Evolutionary conservation across 2,888 invertebrate genomes (phyloP).

Genomic region (Oxystoma pomonae): DNA sequence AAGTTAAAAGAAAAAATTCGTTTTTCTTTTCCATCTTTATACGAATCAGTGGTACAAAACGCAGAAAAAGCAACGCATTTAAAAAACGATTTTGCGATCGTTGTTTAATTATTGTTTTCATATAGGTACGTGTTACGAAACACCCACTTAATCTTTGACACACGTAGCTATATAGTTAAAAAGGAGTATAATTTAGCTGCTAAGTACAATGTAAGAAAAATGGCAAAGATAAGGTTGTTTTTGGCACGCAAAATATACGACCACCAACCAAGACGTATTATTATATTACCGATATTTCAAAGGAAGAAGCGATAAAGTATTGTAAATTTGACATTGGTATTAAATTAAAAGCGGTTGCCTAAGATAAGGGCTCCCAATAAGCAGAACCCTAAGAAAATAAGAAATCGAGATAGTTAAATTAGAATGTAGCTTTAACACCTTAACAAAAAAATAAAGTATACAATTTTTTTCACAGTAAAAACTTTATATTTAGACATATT

Average conservation of each 20-base stretch:
- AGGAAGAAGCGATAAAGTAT: not conserved
- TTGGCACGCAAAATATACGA: not conserved
- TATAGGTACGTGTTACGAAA: slow-evolving; percentile 35
- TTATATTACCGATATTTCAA: not conserved
- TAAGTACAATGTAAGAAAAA: not conserved
- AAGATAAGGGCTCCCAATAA: too few relatives aligned
- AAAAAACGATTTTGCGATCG: slow-evolving; percentile 34
- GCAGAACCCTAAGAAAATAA: too few relatives aligned
- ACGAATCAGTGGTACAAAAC: slow-evolving; percentile 12
- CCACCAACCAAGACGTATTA: not conserved
- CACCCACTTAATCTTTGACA: slow-evolving; percentile 39
- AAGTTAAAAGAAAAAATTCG: too few relatives aligned
- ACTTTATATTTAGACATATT: too few relatives aligned
- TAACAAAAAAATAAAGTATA: too few relatives aligned
- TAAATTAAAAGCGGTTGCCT: too few relatives aligned
- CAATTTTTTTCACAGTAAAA: too few relatives aligned
- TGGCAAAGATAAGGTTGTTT: not conserved
- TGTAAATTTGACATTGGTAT: not conserved
- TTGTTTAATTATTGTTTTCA: slow-evolving; percentile 37
- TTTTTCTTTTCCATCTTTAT: not conserved
- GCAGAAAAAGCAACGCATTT: slow-evolving; percentile 10
- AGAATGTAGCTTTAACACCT: too few relatives aligned
- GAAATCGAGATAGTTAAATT: too few relatives aligned
- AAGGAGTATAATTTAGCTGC: not conserved
- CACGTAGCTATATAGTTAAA: slow-evolving; percentile 14